These are phyloP conservation scores for Ctenicera cuprea DNA, from an alignment of 2,888 invertebrate species.

Conservation along the genomic window DNA sequence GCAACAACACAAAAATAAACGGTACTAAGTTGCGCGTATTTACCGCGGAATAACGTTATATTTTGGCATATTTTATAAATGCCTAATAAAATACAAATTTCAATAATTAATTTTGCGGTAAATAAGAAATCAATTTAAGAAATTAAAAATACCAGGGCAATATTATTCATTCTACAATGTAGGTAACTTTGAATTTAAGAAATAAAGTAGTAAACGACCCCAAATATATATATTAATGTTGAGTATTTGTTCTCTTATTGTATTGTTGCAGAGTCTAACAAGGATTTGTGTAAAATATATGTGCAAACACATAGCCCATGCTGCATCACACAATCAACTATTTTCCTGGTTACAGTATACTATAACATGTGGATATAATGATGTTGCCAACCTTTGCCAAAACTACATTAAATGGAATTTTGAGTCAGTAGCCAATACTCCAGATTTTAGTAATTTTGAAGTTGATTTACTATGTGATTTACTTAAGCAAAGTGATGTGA, in stretches of 20 bases:
- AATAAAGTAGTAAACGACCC: no score
- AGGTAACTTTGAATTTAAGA: no score
- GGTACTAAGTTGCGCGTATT: no score
- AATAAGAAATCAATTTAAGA: no score
- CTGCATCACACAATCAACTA: slow-evolving; percentile 86
- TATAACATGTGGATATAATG: slow-evolving; percentile 85
- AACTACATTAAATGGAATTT: slow-evolving; percentile 95
- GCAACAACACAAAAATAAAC: no score
- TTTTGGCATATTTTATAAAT: no score
- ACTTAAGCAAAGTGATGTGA: slow-evolving; percentile 90
- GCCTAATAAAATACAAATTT: no score
- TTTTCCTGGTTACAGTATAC: slow-evolving; percentile 95
- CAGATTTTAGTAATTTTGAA: slow-evolving; percentile 89
- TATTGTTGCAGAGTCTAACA: slow-evolving; percentile 84
- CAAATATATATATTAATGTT: no score
- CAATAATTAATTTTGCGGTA: no score
- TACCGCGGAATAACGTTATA: no score
- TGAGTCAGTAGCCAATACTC: slow-evolving; percentile 85
- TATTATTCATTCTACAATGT: no score
- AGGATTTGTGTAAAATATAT: slow-evolving; percentile 90
- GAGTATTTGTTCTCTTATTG: slow-evolving; percentile 19
- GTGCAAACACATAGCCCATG: slow-evolving; percentile 90
- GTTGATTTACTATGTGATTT: slow-evolving; percentile 85
- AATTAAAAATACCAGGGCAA: no score
- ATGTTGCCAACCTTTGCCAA: slow-evolving; percentile 84